phyloP scores from a whole-genome alignment of 2,888 invertebrate species.

The Galerucella pusilla region DNA sequence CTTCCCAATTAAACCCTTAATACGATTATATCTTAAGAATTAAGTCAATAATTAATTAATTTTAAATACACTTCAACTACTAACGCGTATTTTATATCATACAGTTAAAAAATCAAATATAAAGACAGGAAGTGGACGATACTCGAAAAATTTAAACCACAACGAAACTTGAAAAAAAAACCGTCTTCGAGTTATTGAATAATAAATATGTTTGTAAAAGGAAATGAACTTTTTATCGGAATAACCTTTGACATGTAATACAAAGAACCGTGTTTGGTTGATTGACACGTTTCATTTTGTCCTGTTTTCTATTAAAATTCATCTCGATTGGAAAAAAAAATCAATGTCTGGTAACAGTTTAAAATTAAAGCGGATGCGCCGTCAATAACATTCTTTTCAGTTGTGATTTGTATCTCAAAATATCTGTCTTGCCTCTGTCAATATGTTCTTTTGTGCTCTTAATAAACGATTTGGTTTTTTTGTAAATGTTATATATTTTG shows the following conservation, averaged over 20 bases:
- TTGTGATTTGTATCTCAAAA: slow-evolving; percentile 31
- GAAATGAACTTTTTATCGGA: slow-evolving; percentile 64
- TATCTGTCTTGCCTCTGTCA: slow-evolving; percentile 23
- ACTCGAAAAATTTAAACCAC: background rate
- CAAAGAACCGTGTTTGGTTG: slow-evolving; percentile 54
- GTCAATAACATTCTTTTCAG: slow-evolving; percentile 36
- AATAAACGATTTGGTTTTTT: slow-evolving; percentile 1
- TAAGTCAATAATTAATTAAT: background rate
- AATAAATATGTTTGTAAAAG: slow-evolving; percentile 58
- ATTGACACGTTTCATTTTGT: slow-evolving; percentile 59
- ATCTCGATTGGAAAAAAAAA: slow-evolving; percentile 53
- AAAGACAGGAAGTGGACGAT: background rate
- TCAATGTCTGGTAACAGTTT: slow-evolving; percentile 56
- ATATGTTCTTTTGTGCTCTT: slow-evolving; percentile 6
- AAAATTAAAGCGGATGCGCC: slow-evolving; percentile 52
- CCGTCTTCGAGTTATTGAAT: slow-evolving; percentile 50
- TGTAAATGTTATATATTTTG: background rate
- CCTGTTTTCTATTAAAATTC: slow-evolving; percentile 58
- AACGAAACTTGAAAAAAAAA: slow-evolving; percentile 16
- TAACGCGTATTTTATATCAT: background rate
- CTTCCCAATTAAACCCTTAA: too few relatives aligned
- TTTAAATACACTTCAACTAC: background rate
- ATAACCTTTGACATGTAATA: slow-evolving; percentile 56
- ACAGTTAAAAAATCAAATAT: background rate
- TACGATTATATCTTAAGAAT: too few relatives aligned